Base-by-base conservation (phyloP, 1,140 invertebrate species). In the Proales similis region DNA sequence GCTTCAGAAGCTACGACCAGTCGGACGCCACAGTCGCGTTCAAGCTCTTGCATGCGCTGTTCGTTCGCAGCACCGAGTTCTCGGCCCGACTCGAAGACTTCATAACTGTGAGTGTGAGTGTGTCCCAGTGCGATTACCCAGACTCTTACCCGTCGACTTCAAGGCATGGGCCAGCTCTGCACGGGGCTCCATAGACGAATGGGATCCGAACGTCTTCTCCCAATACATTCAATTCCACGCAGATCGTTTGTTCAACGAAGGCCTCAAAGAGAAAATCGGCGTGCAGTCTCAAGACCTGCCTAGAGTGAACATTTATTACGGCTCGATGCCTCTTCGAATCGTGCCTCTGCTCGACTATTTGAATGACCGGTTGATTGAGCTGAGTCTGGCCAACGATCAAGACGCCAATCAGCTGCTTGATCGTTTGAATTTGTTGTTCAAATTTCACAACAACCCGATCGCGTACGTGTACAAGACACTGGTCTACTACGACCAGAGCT, bases 281-380 rank as follows among this genome's bases (percentile, higher is more conserved):
- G 29, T 57, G 12, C 51, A 24, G 4, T 30, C 32, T 6, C 39
- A 57, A 19, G 51, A 57, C 9, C 17, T 26, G 9, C 29, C 45
- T 7, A n/a, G n/a, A n/a, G 30, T 57, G 30, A 57, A 57, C 24
- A 57, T 42, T 42, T 57, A 57, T 57, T 57, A 57, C 20, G 51
- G 51, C 11, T 42, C 27, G 29, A 19, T 57, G 11, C 11, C 45
- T 2, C 14, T 57, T 6, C 33, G 51, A 11, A 30, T 26, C 12
- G 36, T 57, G 9, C 51, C 51, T 17, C 24, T 57, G 2, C 29
- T 57, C 19, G 51, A 57, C 32, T 57, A 42, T 57, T 42, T 57
- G 20, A 57, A 57, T 29, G 30, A 42, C 32, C 5, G 36, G 12
- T 57, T 42, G 26, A 57, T 57, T 7, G 51, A 57, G 27, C 19